phyloP scores from a whole-genome alignment of 1,140 invertebrate species.

The Propsilocerus akamusi region DNA sequence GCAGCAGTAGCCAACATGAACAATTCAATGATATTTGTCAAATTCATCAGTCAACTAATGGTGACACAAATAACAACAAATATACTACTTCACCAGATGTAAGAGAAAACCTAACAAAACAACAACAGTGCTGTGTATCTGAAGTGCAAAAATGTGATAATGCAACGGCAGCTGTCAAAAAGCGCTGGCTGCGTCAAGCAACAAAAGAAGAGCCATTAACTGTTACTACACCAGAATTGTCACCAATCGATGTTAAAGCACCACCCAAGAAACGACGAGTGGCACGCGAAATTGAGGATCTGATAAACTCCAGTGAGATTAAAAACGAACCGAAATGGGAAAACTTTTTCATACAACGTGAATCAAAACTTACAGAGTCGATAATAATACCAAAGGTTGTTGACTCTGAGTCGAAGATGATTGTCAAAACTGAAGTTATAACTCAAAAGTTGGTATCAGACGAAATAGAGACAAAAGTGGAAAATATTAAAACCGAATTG shows the following conservation, averaged over 20 bases:
- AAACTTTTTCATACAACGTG: not conserved
- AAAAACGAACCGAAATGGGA: not conserved
- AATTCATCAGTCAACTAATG: too few species aligned
- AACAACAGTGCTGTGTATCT: too few species aligned
- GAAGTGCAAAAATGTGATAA: too few species aligned
- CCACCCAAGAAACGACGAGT: not conserved
- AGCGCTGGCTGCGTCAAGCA: not conserved
- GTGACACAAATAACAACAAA: too few species aligned
- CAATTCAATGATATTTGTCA: too few species aligned
- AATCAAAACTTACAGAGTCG: not conserved
- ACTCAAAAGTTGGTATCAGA: not conserved
- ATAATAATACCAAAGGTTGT: not conserved
- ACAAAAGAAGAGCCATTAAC: not conserved
- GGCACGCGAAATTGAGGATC: not conserved
- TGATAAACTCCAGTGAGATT: too few species aligned
- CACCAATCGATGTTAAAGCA: not conserved
- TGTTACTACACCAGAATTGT: not conserved
- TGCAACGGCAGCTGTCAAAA: not conserved
- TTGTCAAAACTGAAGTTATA: not conserved
- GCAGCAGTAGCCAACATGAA: too few species aligned
- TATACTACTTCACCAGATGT: too few species aligned
- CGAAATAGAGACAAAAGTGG: too few species aligned
- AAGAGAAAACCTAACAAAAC: too few species aligned
- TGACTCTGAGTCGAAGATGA: not conserved
- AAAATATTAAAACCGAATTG: too few species aligned